phyloP scores from a whole-genome alignment of 2,113 vertebrate genomes.

The Lepisosteus oculatus region DNA sequence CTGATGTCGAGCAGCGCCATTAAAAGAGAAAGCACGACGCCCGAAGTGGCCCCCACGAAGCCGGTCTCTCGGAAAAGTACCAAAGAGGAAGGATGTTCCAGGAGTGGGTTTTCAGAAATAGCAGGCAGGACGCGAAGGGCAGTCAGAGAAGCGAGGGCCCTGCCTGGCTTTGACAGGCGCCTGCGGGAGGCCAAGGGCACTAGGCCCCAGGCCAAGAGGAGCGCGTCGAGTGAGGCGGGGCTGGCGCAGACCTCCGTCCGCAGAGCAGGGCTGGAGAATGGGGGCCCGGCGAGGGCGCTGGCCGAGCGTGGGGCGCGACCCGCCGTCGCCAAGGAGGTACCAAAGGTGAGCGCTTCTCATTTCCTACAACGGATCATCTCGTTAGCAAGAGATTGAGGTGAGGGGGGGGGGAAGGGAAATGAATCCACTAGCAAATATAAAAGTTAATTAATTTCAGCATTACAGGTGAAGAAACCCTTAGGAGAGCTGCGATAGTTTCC shows the following conservation, averaged over 20 bases:
- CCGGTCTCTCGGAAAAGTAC: constrained; percentile 11
- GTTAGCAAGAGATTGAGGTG: too few relatives aligned
- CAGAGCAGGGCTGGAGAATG: constrained; percentile 16
- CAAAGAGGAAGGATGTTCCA: constrained; percentile 9
- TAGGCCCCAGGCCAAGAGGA: constrained; percentile 4
- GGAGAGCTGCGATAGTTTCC: too few relatives aligned
- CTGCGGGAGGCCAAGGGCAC: constrained; percentile 1
- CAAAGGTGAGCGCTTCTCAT: constrained; percentile 22
- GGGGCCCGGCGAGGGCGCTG: constrained; percentile 37
- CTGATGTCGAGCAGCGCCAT: constrained; percentile 36
- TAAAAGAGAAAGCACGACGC: constrained; percentile 57
- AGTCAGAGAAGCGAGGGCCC: constrained; percentile 8
- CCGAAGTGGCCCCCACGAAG: constrained; percentile 19
- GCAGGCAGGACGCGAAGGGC: constrained; percentile 4
- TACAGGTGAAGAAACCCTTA: too few relatives aligned
- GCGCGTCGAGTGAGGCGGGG: neutral
- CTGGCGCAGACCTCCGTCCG: neutral
- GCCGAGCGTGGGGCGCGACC: constrained; percentile 36
- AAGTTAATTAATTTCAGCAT: too few relatives aligned
- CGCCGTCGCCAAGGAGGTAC: constrained; percentile 24
- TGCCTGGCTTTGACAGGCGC: neutral
- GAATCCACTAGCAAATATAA: too few relatives aligned
- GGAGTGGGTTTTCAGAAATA: neutral
- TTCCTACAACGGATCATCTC: too few relatives aligned
- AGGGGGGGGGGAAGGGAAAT: too few relatives aligned